These are phyloP conservation scores for Drepanosiphum platanoidis DNA, from an alignment of 2,888 invertebrate species.

Conservation along the genomic window DNA sequence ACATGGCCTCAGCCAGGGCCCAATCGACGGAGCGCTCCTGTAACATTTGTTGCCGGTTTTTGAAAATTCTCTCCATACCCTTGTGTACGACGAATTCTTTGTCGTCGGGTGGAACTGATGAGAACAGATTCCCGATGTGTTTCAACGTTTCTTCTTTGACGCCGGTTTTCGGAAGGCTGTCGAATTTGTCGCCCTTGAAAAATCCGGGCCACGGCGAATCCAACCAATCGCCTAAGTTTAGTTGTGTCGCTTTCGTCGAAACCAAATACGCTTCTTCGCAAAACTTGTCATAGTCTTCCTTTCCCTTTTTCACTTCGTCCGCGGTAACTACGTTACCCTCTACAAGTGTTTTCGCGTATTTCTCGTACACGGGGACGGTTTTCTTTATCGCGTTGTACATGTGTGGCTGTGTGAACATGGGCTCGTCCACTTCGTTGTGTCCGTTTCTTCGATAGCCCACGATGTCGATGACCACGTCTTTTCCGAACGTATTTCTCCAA, in stretches of 20 bases:
- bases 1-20: slow-evolving; percentile 98
- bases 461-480: slow-evolving; percentile 91
- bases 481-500: slow-evolving; percentile 93
- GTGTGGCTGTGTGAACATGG: slow-evolving; percentile 96
- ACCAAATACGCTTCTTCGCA: slow-evolving; percentile 87
- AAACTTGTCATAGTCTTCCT: slow-evolving; percentile 90
- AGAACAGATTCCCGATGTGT: slow-evolving; percentile 88
- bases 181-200: slow-evolving; percentile 86
- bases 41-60: slow-evolving; percentile 92
- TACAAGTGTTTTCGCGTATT: slow-evolving; percentile 84
- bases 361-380: slow-evolving; percentile 82
- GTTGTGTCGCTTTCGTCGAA: slow-evolving; percentile 86
- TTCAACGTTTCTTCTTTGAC: slow-evolving; percentile 84
- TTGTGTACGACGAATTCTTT: slow-evolving; percentile 89
- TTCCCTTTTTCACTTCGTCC: slow-evolving; percentile 80
- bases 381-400: slow-evolving; percentile 93
- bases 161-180: slow-evolving; percentile 83
- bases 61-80: slow-evolving; percentile 84
- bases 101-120: slow-evolving; percentile 85
- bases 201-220: slow-evolving; percentile 96
- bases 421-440: slow-evolving; percentile 97
- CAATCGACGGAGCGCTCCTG: slow-evolving; percentile 89
- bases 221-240: slow-evolving; percentile 94
- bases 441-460: slow-evolving; percentile 90
- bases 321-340: slow-evolving; percentile 79